Conservation (phyloP, 1,140 invertebrate species). For the Lerema accius region DNA sequence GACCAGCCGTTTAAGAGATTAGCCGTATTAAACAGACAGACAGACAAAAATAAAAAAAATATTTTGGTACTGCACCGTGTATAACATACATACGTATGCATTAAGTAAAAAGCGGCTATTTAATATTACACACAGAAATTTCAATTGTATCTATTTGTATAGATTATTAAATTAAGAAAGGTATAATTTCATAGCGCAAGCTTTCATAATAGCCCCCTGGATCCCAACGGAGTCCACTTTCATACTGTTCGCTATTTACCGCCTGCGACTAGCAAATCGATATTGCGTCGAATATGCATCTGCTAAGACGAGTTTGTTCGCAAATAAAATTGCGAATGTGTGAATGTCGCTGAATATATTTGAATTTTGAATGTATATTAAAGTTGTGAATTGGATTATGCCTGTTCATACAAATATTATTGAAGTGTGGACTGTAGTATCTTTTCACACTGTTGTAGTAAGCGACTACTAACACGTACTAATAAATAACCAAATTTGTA, state of each 20-base stretch:
- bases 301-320: conserved; percentile 53
- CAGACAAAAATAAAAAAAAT: too few relatives aligned
- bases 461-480: too few relatives aligned
- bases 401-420: conserved; percentile 12
- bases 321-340: conserved; percentile 28
- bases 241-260: conserved; percentile 70
- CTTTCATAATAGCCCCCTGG: conserved; percentile 45
- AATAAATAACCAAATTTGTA: too few relatives aligned
- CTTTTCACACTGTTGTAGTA: too few relatives aligned
- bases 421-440: too few relatives aligned
- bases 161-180: neutral
- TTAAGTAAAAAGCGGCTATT: too few relatives aligned
- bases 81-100: too few relatives aligned
- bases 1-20: too few relatives aligned
- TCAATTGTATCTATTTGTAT: too few relatives aligned
- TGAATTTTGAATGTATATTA: conserved; percentile 6
- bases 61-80: too few relatives aligned
- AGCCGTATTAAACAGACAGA: too few relatives aligned
- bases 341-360: conserved; percentile 26
- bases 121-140: too few relatives aligned
- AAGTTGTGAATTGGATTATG: conserved; percentile 11
- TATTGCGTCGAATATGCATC: conserved; percentile 67
- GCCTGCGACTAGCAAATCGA: conserved; percentile 66
- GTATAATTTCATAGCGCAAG: conserved; percentile 29
- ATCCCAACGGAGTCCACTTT: conserved; percentile 65